phyloP scores from a whole-genome alignment of 2,113 vertebrate species.

The Rafetus swinhoei region DNA sequence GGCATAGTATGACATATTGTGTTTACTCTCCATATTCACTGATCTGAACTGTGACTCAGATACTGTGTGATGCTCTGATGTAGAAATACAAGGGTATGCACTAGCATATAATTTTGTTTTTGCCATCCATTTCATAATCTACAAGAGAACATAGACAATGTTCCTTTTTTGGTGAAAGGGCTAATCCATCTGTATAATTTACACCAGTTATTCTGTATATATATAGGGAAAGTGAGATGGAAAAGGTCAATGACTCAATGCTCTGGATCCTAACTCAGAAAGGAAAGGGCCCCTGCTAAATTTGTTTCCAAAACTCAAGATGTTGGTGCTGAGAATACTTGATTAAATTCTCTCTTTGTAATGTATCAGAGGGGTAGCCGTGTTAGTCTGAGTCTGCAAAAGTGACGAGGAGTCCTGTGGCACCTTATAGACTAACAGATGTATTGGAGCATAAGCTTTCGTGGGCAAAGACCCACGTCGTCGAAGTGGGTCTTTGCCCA shows the following conservation, averaged over 20 bases:
- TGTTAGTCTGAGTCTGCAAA: no score
- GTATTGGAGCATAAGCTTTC: no score
- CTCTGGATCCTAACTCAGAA: not conserved
- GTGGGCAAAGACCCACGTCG: no score
- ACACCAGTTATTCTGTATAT: not conserved
- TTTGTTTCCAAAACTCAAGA: not conserved
- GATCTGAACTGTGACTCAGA: not conserved
- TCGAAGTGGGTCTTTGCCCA: no score
- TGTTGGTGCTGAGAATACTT: not conserved
- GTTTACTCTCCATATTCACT: not conserved
- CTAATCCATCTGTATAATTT: not conserved
- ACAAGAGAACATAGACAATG: not conserved
- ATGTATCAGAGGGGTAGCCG: not conserved
- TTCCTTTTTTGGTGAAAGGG: not conserved
- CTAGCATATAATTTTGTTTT: not conserved
- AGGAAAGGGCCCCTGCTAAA: not conserved
- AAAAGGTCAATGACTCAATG: not conserved
- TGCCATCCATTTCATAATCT: not conserved
- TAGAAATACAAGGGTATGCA: not conserved
- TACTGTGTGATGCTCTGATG: fast-evolving
- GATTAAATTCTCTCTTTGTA: not conserved
- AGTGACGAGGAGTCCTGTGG: no score
- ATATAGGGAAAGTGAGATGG: not conserved
- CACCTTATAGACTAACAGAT: no score
- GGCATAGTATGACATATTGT: not conserved